Evolutionary conservation across 1,140 invertebrate genomes (phyloP).

Genomic region (Drosophila fuyamai): DNA sequence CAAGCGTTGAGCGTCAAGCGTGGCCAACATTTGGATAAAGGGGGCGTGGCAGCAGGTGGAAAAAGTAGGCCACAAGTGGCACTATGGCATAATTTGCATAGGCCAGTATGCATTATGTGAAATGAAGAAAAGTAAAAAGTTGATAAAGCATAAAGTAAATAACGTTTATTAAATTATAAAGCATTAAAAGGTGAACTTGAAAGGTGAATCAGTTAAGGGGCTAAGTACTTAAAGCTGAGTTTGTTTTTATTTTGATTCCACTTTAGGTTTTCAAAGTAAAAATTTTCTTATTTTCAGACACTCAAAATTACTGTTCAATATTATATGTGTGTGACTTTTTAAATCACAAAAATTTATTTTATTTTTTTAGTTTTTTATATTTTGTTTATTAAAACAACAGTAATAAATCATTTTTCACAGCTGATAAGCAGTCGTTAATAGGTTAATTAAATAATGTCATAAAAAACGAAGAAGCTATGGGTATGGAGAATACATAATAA

Average conservation of each 20-base stretch:
- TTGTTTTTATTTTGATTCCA: too few relatives aligned
- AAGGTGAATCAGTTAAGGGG: too few relatives aligned
- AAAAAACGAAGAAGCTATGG: background rate
- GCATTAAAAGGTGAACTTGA: background rate
- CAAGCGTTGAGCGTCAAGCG: slow-evolving; percentile 1
- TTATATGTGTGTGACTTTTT: too few relatives aligned
- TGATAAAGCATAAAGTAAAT: background rate
- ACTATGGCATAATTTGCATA: slow-evolving; percentile 21
- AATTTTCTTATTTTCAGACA: too few relatives aligned
- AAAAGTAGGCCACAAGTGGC: slow-evolving; percentile 32
- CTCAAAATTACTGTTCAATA: too few relatives aligned
- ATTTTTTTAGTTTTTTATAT: too few relatives aligned
- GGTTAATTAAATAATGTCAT: background rate
- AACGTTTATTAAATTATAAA: background rate
- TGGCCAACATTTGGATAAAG: slow-evolving; percentile 16
- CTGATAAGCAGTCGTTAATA: background rate
- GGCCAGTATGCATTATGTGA: slow-evolving; percentile 10
- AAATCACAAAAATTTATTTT: too few relatives aligned
- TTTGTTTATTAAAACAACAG: too few relatives aligned
- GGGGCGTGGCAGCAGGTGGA: slow-evolving; percentile 44
- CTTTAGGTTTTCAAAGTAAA: too few relatives aligned
- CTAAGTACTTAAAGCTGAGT: too few relatives aligned
- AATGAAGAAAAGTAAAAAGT: background rate
- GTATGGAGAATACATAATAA: background rate
- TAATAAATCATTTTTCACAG: too few relatives aligned